Evolutionary conservation across 2,888 invertebrate genomes (phyloP).

Genomic region (Orthosia gothica): DNA sequence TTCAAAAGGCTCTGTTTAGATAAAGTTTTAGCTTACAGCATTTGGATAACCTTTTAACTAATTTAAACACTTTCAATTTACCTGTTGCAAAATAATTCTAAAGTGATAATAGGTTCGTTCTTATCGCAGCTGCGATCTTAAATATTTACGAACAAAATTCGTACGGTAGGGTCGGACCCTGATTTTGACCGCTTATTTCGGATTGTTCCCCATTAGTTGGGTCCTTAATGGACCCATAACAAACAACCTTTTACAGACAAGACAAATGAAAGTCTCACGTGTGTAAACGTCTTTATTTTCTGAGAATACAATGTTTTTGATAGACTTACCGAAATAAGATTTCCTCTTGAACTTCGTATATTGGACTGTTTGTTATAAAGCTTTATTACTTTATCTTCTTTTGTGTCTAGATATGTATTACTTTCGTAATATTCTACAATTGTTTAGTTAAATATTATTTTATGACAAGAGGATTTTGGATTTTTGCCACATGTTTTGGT

Average conservation of each 20-base stretch:
- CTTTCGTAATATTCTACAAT: not conserved
- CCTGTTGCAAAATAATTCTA: slow-evolving; percentile 28
- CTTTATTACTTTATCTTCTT: slow-evolving; percentile 35
- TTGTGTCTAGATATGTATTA: not conserved
- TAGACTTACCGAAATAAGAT: slow-evolving; percentile 45
- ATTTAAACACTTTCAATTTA: slow-evolving; percentile 16
- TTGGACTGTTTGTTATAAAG: slow-evolving; percentile 9
- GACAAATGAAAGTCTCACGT: slow-evolving; percentile 54
- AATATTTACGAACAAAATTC: slow-evolving; percentile 62
- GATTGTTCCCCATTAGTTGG: slow-evolving; percentile 65
- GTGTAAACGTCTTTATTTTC: slow-evolving; percentile 43
- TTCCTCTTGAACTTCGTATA: slow-evolving; percentile 24
- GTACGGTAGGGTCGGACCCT: slow-evolving; percentile 59
- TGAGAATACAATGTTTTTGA: slow-evolving; percentile 24
- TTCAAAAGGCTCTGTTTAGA: too few relatives aligned
- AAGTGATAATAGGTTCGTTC: slow-evolving; percentile 33
- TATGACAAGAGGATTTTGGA: not conserved
- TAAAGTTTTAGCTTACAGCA: too few relatives aligned
- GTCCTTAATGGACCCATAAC: slow-evolving; percentile 39
- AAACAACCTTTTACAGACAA: slow-evolving; percentile 44
- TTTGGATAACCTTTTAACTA: not conserved
- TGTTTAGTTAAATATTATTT: not conserved
- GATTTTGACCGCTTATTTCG: slow-evolving; percentile 72
- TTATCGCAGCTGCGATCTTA: slow-evolving; percentile 49
- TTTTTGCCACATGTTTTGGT: not conserved